These are phyloP conservation scores for Cheirogaleus major DNA, from an alignment of 2,797 vertebrate species.

Conservation along the genomic window DNA sequence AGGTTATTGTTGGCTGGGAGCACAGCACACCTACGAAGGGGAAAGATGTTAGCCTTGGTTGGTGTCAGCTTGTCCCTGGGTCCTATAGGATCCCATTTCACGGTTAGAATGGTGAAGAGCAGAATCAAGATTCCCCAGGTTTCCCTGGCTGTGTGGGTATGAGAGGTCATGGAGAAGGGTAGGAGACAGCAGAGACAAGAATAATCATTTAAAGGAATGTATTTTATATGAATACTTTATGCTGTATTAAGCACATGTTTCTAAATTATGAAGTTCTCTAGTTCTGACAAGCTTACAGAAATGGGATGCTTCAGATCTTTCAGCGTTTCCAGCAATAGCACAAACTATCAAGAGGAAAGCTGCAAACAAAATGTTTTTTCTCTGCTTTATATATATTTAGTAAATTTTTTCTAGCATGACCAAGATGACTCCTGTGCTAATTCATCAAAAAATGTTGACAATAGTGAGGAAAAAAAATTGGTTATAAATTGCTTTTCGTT, in stretches of 20 bases:
- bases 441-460: conserved; percentile 9
- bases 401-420: not conserved
- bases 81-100: not conserved
- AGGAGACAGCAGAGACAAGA: not conserved
- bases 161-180: not conserved
- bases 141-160: not conserved
- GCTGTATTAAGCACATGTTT: not conserved
- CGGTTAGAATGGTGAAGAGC: not conserved
- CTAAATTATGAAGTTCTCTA: not conserved
- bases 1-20: not conserved
- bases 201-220: not conserved
- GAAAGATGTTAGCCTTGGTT: not conserved
- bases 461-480: not conserved
- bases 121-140: not conserved
- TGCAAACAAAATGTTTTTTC: not conserved
- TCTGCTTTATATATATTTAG: not conserved
- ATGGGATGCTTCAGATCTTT: not conserved
- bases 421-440: conserved; percentile 5
- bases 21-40: not conserved
- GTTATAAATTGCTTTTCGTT: conserved; percentile 32
- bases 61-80: not conserved
- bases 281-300: not conserved
- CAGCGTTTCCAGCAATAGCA: not conserved
- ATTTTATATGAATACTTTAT: not conserved
- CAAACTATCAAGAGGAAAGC: not conserved